A percentile compares a stretch with the other conserved stretches of the same genome.
Conservation (phyloP, 2,888 invertebrate species). For the Trilocha varians region DNA sequence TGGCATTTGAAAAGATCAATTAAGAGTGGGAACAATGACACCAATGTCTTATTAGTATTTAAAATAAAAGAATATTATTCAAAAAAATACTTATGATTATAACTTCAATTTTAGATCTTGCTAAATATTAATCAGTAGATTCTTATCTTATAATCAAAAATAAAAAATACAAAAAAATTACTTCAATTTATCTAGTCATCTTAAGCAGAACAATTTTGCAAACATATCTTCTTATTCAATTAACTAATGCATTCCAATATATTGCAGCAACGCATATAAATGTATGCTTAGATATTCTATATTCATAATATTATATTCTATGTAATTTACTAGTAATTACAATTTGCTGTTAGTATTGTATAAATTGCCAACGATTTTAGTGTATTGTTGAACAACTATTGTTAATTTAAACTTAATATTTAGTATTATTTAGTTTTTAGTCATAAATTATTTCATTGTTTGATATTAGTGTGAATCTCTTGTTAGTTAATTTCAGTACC, state of each 20-base stretch:
- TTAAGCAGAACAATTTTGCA: conserved; percentile 30
- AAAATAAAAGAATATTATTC: no score
- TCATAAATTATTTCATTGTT: background rate
- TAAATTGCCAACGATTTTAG: background rate
- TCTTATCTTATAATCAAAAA: background rate
- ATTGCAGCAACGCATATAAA: conserved; percentile 13
- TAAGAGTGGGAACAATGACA: conserved; percentile 59
- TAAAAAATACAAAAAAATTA: conserved; percentile 4
- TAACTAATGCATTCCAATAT: conserved; percentile 60
- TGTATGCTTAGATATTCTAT: conserved; percentile 1
- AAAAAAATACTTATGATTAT: no score
- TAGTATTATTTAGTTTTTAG: background rate
- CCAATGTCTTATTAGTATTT: background rate
- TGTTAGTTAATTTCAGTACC: no score
- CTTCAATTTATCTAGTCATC: conserved; percentile 15
- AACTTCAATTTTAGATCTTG: background rate
- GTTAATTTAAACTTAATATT: background rate
- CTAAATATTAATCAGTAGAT: background rate
- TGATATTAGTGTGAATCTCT: no score
- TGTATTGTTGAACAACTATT: background rate
- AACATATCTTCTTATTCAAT: conserved; percentile 56
- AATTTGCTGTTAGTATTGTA: background rate
- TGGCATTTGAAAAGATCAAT: conserved; percentile 21
- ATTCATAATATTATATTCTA: conserved; percentile 1
- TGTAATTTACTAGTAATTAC: background rate